These are phyloP conservation scores for Synanthedon andrenaeformis DNA, from an alignment of 2,888 invertebrate species.

Conservation along the genomic window DNA sequence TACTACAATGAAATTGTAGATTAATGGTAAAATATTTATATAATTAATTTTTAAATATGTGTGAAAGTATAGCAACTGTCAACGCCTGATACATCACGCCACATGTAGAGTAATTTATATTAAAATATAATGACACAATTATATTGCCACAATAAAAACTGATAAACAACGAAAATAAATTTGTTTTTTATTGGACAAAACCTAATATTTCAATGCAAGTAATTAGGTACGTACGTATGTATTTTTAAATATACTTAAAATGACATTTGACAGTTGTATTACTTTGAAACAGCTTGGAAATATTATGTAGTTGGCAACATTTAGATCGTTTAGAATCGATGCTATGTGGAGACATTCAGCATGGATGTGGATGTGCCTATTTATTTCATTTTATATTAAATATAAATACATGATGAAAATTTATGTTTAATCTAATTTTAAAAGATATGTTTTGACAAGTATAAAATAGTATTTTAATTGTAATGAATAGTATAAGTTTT, in stretches of 20 bases:
- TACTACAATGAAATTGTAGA: conserved; percentile 57
- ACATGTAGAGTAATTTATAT: too few species aligned
- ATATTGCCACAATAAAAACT: too few species aligned
- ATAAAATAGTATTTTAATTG: conserved; percentile 28
- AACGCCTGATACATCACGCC: background rate
- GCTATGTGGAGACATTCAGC: conserved; percentile 42
- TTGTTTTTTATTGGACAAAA: too few species aligned
- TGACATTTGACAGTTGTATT: too few species aligned
- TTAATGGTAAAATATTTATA: conserved; percentile 38
- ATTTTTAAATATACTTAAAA: too few species aligned
- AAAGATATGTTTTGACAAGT: conserved; percentile 41
- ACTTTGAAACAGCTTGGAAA: too few species aligned
- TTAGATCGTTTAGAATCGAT: conserved; percentile 33
- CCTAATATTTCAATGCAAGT: too few species aligned
- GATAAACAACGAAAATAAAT: too few species aligned
- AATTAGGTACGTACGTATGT: too few species aligned
- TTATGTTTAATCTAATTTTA: conserved; percentile 38
- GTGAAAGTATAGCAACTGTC: background rate
- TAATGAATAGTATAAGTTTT: conserved; percentile 22
- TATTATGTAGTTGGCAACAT: background rate
- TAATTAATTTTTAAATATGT: conserved; percentile 36
- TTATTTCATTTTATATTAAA: conserved; percentile 50
- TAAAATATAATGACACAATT: too few species aligned
- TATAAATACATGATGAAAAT: conserved; percentile 35
- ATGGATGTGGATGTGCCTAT: conserved; percentile 61